Evolutionary conservation across 2,888 invertebrate species (phyloP), one percentile per base, ranked within the genome.

Genomic region (Isoperla grammatica): DNA sequence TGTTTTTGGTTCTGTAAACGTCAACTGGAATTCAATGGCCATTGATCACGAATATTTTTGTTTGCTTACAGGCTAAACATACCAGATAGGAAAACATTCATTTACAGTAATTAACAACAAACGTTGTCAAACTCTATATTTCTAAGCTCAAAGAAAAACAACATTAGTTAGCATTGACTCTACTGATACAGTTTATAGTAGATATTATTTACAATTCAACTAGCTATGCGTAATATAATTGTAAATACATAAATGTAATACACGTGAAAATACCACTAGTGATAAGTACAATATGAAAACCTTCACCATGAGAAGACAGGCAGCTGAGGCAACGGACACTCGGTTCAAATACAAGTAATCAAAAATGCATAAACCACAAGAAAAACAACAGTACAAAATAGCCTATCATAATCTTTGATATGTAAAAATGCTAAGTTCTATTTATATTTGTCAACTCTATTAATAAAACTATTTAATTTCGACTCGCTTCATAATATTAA

Each of bases 341-440:
- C 19, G 48, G 48, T 17, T 57, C 29, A 48, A 17, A 37, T 57
- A 59, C 43, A 59, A 61, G 49, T 60, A 42, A 60, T 62, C 57
- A 62, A 64, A 57, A 64, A 64, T 64, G 64, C 64, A 64, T 60
- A 56, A 61, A 61, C 58, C 56, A 61, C 49, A 48, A 61, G 53
- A 53, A 57, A 29, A 61, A 60, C 56, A 61, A 57, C 22, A 53
- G 55, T 61, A 59, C 42, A 60, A 63, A 63, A 63, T 61, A 58
- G 57, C 53, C 53, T 22, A 49, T 55, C 37, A 59, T 56, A 55
- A 20, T 60, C 49, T 63, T 48, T 49, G 49, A 56, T 55, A 59
- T 53, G 56, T 61, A 58, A 63, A 58, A 63, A 61, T 53, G 50
- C 60, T 60, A 60, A 49, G 23, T 9, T 48, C 58, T 61, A 57